Evolutionary conservation across 2,797 vertebrate genomes (phyloP), one percentile per base, ranked within the genome.

Genomic region (Glyptemys insculpta): DNA sequence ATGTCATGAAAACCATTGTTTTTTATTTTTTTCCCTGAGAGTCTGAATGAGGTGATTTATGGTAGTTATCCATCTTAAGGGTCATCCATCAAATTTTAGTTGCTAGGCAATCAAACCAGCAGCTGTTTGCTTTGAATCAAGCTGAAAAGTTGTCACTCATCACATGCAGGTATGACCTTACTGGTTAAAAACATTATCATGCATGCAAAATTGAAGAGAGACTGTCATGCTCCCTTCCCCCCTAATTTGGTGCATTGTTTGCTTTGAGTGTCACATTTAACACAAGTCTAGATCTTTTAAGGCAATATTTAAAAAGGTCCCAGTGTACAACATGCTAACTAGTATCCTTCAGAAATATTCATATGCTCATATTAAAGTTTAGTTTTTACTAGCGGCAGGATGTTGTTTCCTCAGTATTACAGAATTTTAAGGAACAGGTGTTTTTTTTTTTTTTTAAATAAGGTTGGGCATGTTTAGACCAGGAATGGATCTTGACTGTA

Each of bases 1-100:
- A 98, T 98, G 98, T 98, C 98, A 98, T 96, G 98, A 98, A 99
- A 98, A 98, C 98, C 98, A 98, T 99, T 99, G 98, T 98, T 98
- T 98, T 98, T 98, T 94, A 98, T 97, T 98, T 98, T 98, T 98
- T 99, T 98, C 97, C 97, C 94, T 96, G 97, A 98, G 98, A 98
- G 98, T 99, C 98, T 99, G 99, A 99, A 99, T 98, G 98, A 98
- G 98, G 98, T 99, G 99, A 99, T 99, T 99, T 99, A 99, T 99
- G 99, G 99, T 99, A 99, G 99, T 99, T 99, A 99, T 99, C 99
- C 99, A 99, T 99, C 99, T 99, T 99, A 99, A 98, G 99, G 99
- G 99, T 99, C 99, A 99, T 99, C 99, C 99, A 99, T 99, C 99
- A 99, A 99, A 98, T 99, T 99, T 99, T 99, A 99, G 99, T 99